phyloP scores from a whole-genome alignment of 2,113 vertebrate species.

The Bungarus multicinctus region DNA sequence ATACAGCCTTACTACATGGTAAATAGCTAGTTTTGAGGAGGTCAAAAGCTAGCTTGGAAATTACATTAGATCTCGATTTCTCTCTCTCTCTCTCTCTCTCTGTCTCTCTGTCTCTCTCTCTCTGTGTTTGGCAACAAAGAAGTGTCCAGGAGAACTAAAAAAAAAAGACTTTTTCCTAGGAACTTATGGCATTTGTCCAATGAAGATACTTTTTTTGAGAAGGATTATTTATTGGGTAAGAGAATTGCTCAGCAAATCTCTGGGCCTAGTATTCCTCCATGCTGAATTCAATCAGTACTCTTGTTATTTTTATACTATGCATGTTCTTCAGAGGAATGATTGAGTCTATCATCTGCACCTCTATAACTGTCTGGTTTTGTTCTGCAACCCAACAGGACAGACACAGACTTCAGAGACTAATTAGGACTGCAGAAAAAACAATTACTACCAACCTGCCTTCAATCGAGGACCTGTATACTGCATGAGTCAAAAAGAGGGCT shows the following conservation, averaged over 20 bases:
- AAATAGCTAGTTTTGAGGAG: background rate
- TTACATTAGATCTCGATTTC: background rate
- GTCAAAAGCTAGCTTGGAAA: background rate
- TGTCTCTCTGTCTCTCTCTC: too few species aligned
- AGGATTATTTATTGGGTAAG: background rate
- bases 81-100: too few species aligned
- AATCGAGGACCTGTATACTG: too few species aligned
- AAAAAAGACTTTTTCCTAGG: background rate
- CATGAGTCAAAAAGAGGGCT: too few species aligned
- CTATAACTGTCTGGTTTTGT: too few species aligned
- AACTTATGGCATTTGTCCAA: background rate
- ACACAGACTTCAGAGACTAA: too few species aligned
- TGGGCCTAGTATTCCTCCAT: background rate
- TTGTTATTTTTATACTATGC: background rate
- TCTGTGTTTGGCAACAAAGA: background rate
- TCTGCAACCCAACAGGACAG: too few species aligned
- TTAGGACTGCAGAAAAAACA: too few species aligned
- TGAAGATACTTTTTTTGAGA: background rate
- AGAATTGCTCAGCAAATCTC: background rate
- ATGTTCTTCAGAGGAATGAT: too few species aligned
- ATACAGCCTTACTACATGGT: background rate
- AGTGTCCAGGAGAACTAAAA: background rate
- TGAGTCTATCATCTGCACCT: too few species aligned
- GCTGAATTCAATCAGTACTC: background rate
- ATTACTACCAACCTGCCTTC: too few species aligned